These are phyloP conservation scores for Tachina fera DNA, from an alignment of 2,888 invertebrate genomes.

Conservation along the genomic window DNA sequence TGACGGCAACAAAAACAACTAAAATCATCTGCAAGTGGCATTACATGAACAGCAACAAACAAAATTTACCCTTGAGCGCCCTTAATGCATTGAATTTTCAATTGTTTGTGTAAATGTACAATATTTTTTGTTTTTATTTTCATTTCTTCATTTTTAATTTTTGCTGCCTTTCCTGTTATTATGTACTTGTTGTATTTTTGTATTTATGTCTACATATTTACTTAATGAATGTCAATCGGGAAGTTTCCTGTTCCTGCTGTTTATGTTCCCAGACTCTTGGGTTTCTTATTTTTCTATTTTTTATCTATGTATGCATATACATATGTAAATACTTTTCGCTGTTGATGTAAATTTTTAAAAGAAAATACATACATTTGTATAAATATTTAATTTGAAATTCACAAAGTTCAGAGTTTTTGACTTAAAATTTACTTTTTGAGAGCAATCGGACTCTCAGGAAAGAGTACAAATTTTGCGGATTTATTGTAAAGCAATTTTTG, in stretches of 20 bases:
- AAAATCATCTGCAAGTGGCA: constrained; percentile 66
- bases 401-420: too few relatives aligned
- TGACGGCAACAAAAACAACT: constrained; percentile 41
- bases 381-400: too few relatives aligned
- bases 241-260: constrained; percentile 54
- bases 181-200: constrained; percentile 22
- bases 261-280: background rate
- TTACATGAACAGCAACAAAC: constrained; percentile 55
- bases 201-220: constrained; percentile 45
- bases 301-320: too few relatives aligned
- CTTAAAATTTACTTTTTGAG: too few relatives aligned
- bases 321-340: too few relatives aligned
- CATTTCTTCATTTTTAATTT: constrained; percentile 6
- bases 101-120: constrained; percentile 60
- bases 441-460: too few relatives aligned
- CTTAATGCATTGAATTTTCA: constrained; percentile 67
- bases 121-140: constrained; percentile 22
- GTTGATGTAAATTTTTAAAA: too few relatives aligned
- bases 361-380: too few relatives aligned
- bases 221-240: constrained; percentile 63
- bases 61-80: constrained; percentile 65
- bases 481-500: too few relatives aligned
- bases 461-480: too few relatives aligned
- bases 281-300: too few relatives aligned
- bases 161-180: constrained; percentile 6